These are phyloP conservation scores for Ectemnius lituratus DNA, from an alignment of 2,888 invertebrate genomes.

Conservation along the genomic window DNA sequence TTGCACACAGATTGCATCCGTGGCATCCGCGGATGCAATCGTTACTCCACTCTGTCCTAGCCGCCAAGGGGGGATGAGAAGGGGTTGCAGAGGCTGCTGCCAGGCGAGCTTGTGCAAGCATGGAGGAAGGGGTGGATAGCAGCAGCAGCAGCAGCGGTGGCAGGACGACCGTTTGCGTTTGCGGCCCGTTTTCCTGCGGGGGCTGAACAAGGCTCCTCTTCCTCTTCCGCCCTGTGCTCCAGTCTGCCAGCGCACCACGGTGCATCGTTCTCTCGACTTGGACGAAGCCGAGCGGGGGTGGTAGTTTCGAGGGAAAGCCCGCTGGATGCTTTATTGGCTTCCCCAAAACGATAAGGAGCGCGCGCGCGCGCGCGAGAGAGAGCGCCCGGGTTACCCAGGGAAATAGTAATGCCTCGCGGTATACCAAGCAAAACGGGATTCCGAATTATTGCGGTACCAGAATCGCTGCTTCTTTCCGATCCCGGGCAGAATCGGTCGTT, in stretches of 20 bases:
- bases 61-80: conserved; percentile 30
- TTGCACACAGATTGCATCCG: conserved; percentile 73
- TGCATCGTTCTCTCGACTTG: conserved; percentile 33
- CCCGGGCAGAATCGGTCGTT: neutral
- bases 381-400: conserved; percentile 45
- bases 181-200: conserved; percentile 13
- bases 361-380: no score
- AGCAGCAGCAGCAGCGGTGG: neutral
- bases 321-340: conserved; percentile 57
- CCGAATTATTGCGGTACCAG: conserved; percentile 11
- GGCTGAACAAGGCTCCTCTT: conserved; percentile 18
- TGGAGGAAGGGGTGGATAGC: conserved; percentile 5
- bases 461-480: neutral
- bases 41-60: conserved; percentile 60
- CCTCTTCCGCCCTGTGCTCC: conserved; percentile 20
- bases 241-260: conserved; percentile 33
- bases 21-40: conserved; percentile 70
- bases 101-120: neutral
- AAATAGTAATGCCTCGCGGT: conserved; percentile 30
- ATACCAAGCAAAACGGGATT: conserved; percentile 18
- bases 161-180: conserved; percentile 3
- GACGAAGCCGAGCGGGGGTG: conserved; percentile 20
- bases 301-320: conserved; percentile 48
- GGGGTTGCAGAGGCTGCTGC: neutral
- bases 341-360: conserved; percentile 42